Conservation (phyloP, 92 coral and sea anemone genomes). For the Umimayanthus chanpuru region DNA sequence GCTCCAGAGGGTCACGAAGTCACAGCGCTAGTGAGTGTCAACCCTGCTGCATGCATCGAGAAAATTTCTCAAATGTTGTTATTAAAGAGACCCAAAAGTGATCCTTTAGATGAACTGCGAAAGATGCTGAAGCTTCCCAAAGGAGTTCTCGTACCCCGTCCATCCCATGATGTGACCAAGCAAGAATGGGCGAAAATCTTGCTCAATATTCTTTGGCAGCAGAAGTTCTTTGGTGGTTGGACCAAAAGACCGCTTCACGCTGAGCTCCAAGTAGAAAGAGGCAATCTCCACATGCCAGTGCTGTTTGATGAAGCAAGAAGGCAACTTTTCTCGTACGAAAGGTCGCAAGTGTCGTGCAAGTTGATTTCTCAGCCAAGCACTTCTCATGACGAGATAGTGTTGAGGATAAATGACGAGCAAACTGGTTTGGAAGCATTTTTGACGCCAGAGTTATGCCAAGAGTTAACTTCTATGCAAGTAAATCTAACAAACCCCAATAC, state of each 20-base stretch:
- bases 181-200: conserved; percentile 49
- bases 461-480: conserved; percentile 1
- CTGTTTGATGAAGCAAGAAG: conserved; percentile 29
- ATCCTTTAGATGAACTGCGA: conserved; percentile 33
- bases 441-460: not conserved
- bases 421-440: conserved; percentile 29
- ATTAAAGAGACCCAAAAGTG: conserved; percentile 4
- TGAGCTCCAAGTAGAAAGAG: not conserved
- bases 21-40: conserved; percentile 10
- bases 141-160: conserved; percentile 19
- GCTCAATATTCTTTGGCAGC: conserved; percentile 40
- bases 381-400: conserved; percentile 34
- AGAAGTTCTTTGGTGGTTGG: conserved; percentile 1
- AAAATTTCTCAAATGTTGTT: not conserved
- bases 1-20: conserved; percentile 10
- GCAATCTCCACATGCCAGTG: not conserved
- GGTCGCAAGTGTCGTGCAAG: conserved; percentile 42
- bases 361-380: not conserved
- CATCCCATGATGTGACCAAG: conserved; percentile 35
- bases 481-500: conserved; percentile 37
- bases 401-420: conserved; percentile 30
- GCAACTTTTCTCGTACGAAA: conserved; percentile 46
- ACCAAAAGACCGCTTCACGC: not conserved
- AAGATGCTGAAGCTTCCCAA: conserved; percentile 10
- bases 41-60: conserved; percentile 26